Evolutionary conservation across 2,888 invertebrate species (phyloP), one percentile per base, ranked within the genome.

Genomic region (Drosophila infuscata): DNA sequence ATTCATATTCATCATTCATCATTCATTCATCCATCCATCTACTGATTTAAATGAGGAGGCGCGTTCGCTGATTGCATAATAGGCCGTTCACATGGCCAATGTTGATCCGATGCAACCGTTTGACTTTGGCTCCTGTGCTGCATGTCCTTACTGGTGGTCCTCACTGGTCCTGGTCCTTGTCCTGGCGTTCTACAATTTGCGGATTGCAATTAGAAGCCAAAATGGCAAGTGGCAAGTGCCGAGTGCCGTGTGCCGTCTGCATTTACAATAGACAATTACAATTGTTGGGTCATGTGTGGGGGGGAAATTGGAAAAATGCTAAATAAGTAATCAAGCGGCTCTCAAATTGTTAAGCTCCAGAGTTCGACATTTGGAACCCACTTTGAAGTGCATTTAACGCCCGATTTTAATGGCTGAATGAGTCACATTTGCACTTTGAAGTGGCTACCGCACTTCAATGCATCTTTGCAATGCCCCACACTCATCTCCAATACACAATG

Each of bases 271-370:
- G 80, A 83, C 84, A 81, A 88, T 86, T 76, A 83, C 84, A 81
- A 88, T 86, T 81, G 83, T 73, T 64, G 33, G 74, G 43, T 62
- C 36, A 33, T 48, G 20, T 48, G 20, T 25, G 25, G 64, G 57
- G 54, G 80, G 75, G 65, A 89, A 82, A 91, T 88, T 86, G 87
- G 79, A 79, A 86, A 90, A 88, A 88, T 88, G 91, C 90, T 91
- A 91, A 89, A 89, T 89, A 89, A 90, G 89, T 88, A 88, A 90
- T 90, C 90, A 87, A 75, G 88, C 76, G 75, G 54, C 67, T 70
- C 64, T 82, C 25, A 49, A 57, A 58, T 59, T 68, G 70, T 29
- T 58, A 51, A 70, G 29, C 68, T 33, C 63, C 58, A 29, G 53
- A 46, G 25, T 9, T 54, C 32, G 77, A 58, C 62, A 33, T 60